Conservation (phyloP, 2,797 vertebrate genomes). For the Craterocephalus amniculus region DNA sequence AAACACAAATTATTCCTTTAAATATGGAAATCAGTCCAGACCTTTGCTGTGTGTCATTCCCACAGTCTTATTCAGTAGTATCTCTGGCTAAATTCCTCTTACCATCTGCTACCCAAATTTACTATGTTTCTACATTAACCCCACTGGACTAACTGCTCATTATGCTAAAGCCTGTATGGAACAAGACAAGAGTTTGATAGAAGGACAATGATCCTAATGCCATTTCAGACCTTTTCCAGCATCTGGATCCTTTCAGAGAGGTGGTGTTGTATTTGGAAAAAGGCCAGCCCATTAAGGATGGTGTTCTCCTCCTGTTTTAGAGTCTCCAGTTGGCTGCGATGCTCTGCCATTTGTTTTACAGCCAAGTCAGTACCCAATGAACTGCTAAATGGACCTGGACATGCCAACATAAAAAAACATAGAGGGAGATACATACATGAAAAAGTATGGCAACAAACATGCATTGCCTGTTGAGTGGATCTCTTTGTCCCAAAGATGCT, state of each 20-base stretch:
- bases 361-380: slow-evolving; percentile 68
- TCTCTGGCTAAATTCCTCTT: not conserved
- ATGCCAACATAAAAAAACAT: slow-evolving; percentile 6
- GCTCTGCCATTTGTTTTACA: slow-evolving; percentile 74
- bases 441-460: not conserved
- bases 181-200: not conserved
- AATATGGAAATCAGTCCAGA: not conserved
- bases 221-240: slow-evolving; percentile 85
- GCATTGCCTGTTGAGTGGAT: not conserved
- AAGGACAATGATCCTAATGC: not conserved
- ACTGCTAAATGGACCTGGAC: slow-evolving; percentile 85
- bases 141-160: not conserved
- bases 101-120: not conserved
- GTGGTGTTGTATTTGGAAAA: slow-evolving; percentile 87
- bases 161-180: not conserved
- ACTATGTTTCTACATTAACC: not conserved
- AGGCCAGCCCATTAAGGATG: slow-evolving; percentile 80
- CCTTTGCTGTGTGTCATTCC: not conserved
- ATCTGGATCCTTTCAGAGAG: slow-evolving; percentile 80
- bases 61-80: not conserved
- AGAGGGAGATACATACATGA: not conserved
- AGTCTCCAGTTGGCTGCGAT: slow-evolving; percentile 75
- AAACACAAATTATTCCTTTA: slow-evolving; percentile 1
- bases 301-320: slow-evolving; percentile 84
- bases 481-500: slow-evolving; percentile 21